Base-by-base conservation (phyloP, 1,140 invertebrate genomes). In the Bombus superbus region DNA sequence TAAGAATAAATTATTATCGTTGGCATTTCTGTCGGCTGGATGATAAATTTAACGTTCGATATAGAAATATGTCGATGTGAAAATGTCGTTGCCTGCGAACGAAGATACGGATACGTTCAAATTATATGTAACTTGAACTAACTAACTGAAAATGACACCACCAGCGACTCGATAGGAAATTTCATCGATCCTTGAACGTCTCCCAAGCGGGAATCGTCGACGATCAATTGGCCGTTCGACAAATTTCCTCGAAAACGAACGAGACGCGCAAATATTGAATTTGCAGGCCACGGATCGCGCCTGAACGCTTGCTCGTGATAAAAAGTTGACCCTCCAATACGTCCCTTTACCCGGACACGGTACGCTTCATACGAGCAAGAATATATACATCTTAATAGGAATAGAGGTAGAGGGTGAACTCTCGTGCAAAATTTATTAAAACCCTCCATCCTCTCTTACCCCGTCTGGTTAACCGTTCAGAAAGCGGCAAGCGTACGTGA, bases 341-440 rank as follows among this genome's bases (percentile, higher is more conserved):
- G 18, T 28, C 81, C 74, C 64, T 64, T 64, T 28, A 22, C 32
- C 32, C 42, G 25, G 25, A 1, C 28, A 10, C 40, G 40, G 18
- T 64, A 62, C 28, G 44, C 18, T 32, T 57, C 28, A 38, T 32
- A 53, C 77, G 68, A 44, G 53, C 76, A 62, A 72, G 75, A 85
- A 85, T 85, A 85, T 80, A 84, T 79, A 84, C 76, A 80, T 85
- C 76, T 79, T 85, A 80, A 80, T 85, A 80, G 66, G 83, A 80
- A 80, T 42, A 68, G 76, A 59, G 76, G 40, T 44, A 47, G 66
- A 80, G 83, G 76, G 83, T 85, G 76, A 85, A 40, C 57, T 80
- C 83, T 80, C 53, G 76, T 83, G 83, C 76, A 80, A 80, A 85
- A 85, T 85, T 85, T 85, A 85, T 85, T 85, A 85, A 85, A 85